Evolutionary conservation across 2,113 vertebrate species (phyloP).

Genomic region (Rhombomys opimus): DNA sequence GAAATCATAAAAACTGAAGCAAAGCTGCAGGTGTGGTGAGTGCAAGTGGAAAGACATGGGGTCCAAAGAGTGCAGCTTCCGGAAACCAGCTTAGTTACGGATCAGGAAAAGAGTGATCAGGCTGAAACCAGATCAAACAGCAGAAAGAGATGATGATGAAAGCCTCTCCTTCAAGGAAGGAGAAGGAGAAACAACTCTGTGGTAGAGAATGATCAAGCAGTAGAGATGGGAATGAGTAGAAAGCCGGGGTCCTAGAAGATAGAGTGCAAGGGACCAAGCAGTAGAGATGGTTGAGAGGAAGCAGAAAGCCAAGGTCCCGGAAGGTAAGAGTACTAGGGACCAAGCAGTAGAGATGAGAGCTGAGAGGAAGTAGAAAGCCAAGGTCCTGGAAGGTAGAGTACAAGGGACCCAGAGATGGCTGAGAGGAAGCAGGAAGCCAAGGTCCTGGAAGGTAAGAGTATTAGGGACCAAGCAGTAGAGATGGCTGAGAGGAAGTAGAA

Average conservation of each 20-base stretch:
- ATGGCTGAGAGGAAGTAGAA: background rate
- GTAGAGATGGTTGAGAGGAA: background rate
- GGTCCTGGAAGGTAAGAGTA: background rate
- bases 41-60: background rate
- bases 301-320: background rate
- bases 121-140: background rate
- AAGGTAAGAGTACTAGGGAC: background rate
- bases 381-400: background rate
- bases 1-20: background rate
- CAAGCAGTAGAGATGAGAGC: background rate
- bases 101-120: background rate
- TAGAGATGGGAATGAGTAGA: background rate
- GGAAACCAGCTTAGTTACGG: background rate
- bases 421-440: background rate
- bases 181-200: background rate
- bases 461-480: background rate
- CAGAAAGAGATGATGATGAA: background rate
- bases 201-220: background rate
- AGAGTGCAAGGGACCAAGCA: background rate
- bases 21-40: background rate
- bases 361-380: background rate
- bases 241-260: background rate
- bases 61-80: background rate
- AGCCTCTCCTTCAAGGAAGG: background rate
- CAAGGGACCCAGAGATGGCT: background rate